Evolutionary conservation across 92 coral and sea anemone genomes (phyloP), one percentile per base, ranked within the genome.

Genomic region (Paramuricea clavata): DNA sequence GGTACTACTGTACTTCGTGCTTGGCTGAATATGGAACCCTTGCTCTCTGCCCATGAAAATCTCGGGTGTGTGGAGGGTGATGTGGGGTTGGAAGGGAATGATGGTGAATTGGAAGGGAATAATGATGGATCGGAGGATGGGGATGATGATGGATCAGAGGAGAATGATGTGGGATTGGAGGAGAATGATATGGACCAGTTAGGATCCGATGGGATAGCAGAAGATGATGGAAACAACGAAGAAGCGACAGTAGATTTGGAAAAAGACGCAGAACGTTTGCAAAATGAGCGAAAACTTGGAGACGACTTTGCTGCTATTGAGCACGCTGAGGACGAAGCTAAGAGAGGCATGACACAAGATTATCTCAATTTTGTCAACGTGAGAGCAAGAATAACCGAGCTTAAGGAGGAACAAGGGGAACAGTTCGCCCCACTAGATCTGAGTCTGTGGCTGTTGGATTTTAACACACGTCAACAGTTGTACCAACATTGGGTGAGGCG

Each of bases 401-500:
- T 15, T 23, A 28, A 49, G 44, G 42, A 78, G 27, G 70, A 78
- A 60, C 52, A 35, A n/a, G 30, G 70, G 13, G 56, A 56, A 3
- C 36, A 39, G 10, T 0, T 57, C 83, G 25, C 19, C 16, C 50
- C 70, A 39, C 54, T 49, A 10, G 83, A 60, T 39, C 70, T 30
- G 22, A 59, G 83, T 39, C 12, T 78, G 21, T 78, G 83, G 83
- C 2, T 16, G 17, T 41, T 81, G 27, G 81, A 74, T 49, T 15
- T 16, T 0, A 78, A 69, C 59, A 87, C 80, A 28, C 95, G 98
- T 11, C 86, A 91, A 90, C 81, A 72, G 11, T 72, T 95, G 16
- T 93, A 91, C 49, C 74, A 87, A 33, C 92, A 83, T 65, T 95
- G 98, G 98, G 85, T 89, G 34, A 83, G 90, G 50, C 88, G 85